These are phyloP conservation scores for Crepidodera aurea DNA, from an alignment of 2,888 invertebrate species.

Conservation along the genomic window DNA sequence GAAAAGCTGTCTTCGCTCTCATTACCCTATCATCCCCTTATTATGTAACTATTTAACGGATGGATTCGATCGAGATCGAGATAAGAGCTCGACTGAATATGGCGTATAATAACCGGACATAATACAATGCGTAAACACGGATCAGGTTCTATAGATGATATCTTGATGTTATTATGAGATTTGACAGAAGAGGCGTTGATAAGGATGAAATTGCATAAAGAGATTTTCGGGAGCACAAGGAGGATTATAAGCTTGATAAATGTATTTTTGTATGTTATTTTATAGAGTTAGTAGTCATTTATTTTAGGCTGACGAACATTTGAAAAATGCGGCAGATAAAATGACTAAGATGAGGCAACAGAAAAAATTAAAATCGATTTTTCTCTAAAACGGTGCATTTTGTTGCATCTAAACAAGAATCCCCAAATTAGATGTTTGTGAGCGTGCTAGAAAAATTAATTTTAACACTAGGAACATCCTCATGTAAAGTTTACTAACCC, in stretches of 20 bases:
- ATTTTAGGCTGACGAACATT: too few species aligned
- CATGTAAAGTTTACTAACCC: too few species aligned
- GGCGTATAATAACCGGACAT: conserved; percentile 39
- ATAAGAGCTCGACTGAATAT: conserved; percentile 44
- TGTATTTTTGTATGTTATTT: neutral
- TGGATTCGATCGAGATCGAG: conserved; percentile 53
- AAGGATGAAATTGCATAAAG: conserved; percentile 28
- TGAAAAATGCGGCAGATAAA: too few species aligned
- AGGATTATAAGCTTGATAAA: conserved; percentile 11
- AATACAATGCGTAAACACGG: conserved; percentile 40
- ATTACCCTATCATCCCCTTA: conserved; percentile 44
- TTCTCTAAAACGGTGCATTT: too few species aligned
- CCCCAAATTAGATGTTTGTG: too few species aligned
- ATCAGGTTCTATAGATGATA: conserved; percentile 38
- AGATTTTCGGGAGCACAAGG: conserved; percentile 16
- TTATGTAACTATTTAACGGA: conserved; percentile 55
- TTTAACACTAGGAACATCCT: too few species aligned
- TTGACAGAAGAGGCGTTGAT: conserved; percentile 38
- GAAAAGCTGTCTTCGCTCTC: conserved; percentile 33
- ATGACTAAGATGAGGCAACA: too few species aligned
- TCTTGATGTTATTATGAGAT: conserved; percentile 45
- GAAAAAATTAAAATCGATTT: too few species aligned
- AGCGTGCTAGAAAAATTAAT: too few species aligned
- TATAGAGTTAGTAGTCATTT: too few species aligned
- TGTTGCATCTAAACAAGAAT: too few species aligned